Percentiles rank a stretch among this genome's conserved stretches.
Conservation (phyloP, 2,113 vertebrate species). For the Lagenorhynchus albirostris region DNA sequence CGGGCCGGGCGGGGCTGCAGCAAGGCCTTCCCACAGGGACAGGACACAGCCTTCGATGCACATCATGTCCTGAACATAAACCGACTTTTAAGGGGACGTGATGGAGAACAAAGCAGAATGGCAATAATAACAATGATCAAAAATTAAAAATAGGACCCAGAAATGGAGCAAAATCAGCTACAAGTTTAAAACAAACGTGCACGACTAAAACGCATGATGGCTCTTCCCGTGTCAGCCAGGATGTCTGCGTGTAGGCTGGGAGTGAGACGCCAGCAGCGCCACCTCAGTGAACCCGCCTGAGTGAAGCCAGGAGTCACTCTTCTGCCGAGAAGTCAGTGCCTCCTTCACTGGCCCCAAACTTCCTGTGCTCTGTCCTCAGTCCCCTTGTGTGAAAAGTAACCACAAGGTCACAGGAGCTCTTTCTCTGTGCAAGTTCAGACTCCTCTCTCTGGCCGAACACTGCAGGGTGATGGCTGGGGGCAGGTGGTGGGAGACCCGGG, state of each 20-base stretch:
- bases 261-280: neutral
- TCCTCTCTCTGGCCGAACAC: no score
- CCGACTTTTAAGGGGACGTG: constrained; percentile 90
- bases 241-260: constrained; percentile 43
- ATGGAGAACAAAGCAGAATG: constrained; percentile 79
- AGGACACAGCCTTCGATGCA: no score
- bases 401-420: no score
- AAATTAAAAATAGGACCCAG: constrained; percentile 84
- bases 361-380: neutral
- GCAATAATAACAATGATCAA: constrained; percentile 67
- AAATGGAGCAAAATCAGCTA: constrained; percentile 89
- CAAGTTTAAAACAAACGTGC: constrained; percentile 81
- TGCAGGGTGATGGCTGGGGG: rapidly evolving
- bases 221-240: constrained; percentile 55
- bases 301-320: neutral
- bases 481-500: no score
- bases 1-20: no score
- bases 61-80: constrained; percentile 87
- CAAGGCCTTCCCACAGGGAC: no score
- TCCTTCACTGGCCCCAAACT: neutral
- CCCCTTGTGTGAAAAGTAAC: neutral
- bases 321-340: neutral
- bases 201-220: constrained; percentile 67
- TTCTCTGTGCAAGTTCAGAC: neutral
- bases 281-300: neutral